A percentile compares a stretch with the other conserved stretches of the same genome.
Conservation (phyloP, 2,113 vertebrate genomes). For the Toxotes chatareus region DNA sequence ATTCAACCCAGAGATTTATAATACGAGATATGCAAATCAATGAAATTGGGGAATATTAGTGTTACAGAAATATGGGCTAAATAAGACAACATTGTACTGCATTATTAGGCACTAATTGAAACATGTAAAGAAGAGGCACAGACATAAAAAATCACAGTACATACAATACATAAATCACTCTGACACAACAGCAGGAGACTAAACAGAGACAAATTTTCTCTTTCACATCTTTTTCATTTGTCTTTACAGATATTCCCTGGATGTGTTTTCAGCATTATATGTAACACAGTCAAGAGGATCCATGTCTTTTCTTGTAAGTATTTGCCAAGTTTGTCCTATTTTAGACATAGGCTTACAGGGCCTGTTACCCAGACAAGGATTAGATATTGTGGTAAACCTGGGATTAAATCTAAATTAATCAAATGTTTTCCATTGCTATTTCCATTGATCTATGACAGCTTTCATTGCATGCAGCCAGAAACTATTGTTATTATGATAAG, state of each 20-base stretch:
- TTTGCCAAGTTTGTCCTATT: conserved; percentile 8
- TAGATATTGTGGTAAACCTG: background rate
- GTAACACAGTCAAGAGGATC: conserved; percentile 75
- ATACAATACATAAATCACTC: no score
- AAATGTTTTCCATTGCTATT: background rate
- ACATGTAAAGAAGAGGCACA: background rate
- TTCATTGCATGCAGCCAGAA: background rate
- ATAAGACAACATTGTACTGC: background rate
- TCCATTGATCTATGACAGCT: background rate
- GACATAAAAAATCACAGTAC: background rate
- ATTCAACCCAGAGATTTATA: background rate
- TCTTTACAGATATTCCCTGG: conserved; percentile 62
- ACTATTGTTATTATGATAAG: background rate
- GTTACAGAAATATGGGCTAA: background rate
- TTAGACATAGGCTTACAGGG: background rate
- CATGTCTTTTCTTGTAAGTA: conserved; percentile 89
- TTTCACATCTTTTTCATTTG: background rate
- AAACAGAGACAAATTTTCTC: background rate
- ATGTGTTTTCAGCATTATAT: conserved; percentile 60
- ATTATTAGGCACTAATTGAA: background rate
- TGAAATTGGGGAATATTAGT: background rate
- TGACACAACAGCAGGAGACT: background rate
- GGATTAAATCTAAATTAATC: background rate
- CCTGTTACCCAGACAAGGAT: background rate
- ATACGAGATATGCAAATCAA: background rate